These are phyloP conservation scores for Dreissena polymorpha DNA, from an alignment of 1,140 invertebrate species.

Conservation along the genomic window DNA sequence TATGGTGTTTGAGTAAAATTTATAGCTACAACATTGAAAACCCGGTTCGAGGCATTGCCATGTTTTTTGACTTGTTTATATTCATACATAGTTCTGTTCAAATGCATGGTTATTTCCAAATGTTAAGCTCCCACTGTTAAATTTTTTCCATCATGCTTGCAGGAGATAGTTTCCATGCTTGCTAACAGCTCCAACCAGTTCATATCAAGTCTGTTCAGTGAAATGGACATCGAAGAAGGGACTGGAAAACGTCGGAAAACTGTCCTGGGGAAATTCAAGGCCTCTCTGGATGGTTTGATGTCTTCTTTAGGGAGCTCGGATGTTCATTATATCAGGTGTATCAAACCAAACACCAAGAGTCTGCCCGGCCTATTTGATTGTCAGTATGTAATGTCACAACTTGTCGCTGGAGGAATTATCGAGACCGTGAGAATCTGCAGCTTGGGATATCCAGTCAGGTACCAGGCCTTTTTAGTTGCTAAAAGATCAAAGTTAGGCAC, in stretches of 20 bases:
- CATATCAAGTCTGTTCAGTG: conserved; percentile 61
- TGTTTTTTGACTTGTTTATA: too few relatives aligned
- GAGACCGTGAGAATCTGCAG: conserved; percentile 98
- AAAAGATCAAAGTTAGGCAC: background rate
- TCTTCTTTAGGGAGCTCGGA: conserved; percentile 63
- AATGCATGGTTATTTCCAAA: too few relatives aligned
- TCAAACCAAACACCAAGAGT: conserved; percentile 71
- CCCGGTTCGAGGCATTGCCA: too few relatives aligned
- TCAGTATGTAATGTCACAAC: conserved; percentile 90
- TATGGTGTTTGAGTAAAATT: too few relatives aligned
- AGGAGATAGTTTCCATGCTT: conserved; percentile 68
- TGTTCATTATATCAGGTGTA: conserved; percentile 74
- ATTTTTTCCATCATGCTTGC: background rate
- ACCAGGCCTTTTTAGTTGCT: conserved; percentile 77
- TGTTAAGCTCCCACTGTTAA: too few relatives aligned
- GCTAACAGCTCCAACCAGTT: conserved; percentile 62
- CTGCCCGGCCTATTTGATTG: conserved; percentile 83
- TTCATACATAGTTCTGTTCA: too few relatives aligned
- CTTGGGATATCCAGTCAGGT: conserved; percentile 95
- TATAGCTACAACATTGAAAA: too few relatives aligned
- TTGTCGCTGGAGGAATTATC: conserved; percentile 96
- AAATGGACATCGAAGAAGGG: conserved; percentile 49
- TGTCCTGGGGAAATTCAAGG: conserved; percentile 75
- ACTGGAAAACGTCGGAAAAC: conserved; percentile 69
- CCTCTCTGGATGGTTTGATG: conserved; percentile 71